Percentiles rank a stretch among this genome's conserved stretches.
These are phyloP conservation scores for Herminia tarsipennalis DNA, from an alignment of 2,888 invertebrate genomes.

Conservation along the genomic window DNA sequence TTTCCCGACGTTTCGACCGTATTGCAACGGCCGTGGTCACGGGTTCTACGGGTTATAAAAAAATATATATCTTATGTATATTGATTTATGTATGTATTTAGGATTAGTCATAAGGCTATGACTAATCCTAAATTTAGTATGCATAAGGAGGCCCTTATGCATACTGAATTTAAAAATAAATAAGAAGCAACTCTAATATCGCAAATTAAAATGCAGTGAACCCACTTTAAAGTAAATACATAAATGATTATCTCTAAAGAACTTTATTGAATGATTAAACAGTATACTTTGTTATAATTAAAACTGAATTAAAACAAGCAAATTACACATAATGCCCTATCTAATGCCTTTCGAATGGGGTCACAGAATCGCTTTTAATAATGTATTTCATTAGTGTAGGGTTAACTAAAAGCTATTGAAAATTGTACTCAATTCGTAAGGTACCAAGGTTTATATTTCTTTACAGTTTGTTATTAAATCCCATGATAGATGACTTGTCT, in stretches of 20 bases:
- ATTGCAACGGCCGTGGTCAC: no score
- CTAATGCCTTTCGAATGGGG: constrained; percentile 79
- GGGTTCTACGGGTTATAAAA: no score
- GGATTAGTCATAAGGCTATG: no score
- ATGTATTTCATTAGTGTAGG: constrained; percentile 67
- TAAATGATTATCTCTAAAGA: constrained; percentile 17
- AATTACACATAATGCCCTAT: constrained; percentile 74
- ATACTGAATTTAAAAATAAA: no score
- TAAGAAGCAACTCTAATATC: no score
- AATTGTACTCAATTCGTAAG: constrained; percentile 26
- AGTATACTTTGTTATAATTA: constrained; percentile 78
- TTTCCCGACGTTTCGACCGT: no score
- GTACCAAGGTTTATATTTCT: constrained; percentile 16
- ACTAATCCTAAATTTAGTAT: no score
- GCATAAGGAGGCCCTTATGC: no score
- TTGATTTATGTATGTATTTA: no score
- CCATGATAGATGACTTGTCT: constrained; percentile 66
- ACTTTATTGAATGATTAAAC: constrained; percentile 79
- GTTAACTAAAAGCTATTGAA: constrained; percentile 20
- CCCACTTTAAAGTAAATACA: background rate
- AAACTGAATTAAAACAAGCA: constrained; percentile 82
- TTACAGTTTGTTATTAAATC: constrained; percentile 42
- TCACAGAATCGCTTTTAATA: constrained; percentile 78
- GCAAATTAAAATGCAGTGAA: background rate
- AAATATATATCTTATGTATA: no score